Evolutionary conservation across 2,113 vertebrate species (phyloP), one percentile per base, ranked within the genome.

Genomic region (Lophochroa leadbeateri): DNA sequence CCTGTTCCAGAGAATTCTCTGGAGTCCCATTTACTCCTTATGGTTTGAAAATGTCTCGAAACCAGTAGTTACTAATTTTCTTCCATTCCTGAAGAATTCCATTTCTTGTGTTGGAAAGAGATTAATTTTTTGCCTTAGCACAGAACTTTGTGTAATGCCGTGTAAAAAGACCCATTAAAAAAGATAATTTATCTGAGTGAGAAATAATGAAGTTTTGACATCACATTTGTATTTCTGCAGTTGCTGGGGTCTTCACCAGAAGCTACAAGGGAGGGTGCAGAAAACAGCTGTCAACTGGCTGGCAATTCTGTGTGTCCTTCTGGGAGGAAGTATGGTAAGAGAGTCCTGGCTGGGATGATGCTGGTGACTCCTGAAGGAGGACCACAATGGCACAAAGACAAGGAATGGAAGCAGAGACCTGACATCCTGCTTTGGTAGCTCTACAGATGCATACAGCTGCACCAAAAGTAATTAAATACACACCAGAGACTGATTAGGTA

Each of bases 1-100:
- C 88, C 79, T 81, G 49, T 94, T 97, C 67, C 82, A 95, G 71
- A 94, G 70, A 97, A 97, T 35, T 97, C 96, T 94, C 92, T 83
- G 49, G 86, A 97, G 92, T 83, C 79, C 33, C 50, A 67, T 96
- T 97, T 96, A 88, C 9, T 96, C 74, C 70, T 93, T 86, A 95
- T 20, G 21, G 81, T 74, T 91, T 87, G 53, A 23, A 91, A 95
- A 85, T 39, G 33, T 16, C 19, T 94, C 43, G 91, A 90, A 96
- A 92, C 53, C 58, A 72, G 63, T 88, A 86, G 84, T 80, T 97
- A 96, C 67, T 57, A 95, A 18, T 94, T 83, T 85, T 90, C 80
- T 92, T 92, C 29, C 46, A 82, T 71, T 64, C 23, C 33, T 23
- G 57, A 35, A n/a, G 13, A 58, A 35, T 58, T 58, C 33, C 13